Evolutionary conservation across 2,113 vertebrate species (phyloP), one percentile per base, ranked within the genome.

Genomic region (Calypte anna): DNA sequence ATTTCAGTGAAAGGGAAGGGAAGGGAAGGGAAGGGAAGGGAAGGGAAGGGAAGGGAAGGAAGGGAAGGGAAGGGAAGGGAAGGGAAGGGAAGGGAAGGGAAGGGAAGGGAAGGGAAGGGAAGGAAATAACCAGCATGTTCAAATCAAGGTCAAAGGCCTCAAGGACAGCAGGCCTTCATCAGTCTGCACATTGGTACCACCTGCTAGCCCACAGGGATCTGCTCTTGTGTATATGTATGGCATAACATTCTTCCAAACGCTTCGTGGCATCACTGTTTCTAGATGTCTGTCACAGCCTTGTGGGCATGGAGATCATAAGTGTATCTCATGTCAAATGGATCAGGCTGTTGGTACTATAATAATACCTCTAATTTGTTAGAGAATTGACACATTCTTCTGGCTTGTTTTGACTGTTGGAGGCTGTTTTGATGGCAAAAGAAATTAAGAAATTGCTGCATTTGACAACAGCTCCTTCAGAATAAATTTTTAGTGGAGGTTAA

Each of bases 381-480:
- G 10, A 33, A 53, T 25, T 70, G 7, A 50, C 61, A 6, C 2
- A 0, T 0, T 7, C 10, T 36, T 59, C 28, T 40, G 4, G 2
- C 57, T 79, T 66, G 14, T 6, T 63, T 90, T 86, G 24, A 59
- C 14, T 91, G 61, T 27, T 74, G 68, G 9, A 62, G 6, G 9
- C 50, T 38, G 10, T 14, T 82, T 68, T 62, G 40, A 31, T 64
- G 25, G 30, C 7, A 62, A 33, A 82, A 80, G 19, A 53, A 80
- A 57, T 40, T 30, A 55, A 82, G 40, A 86, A 67, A 6, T 11
- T 38, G 4, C 0, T 61, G 15, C 8, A 59, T 82, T 62, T 69
- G 33, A 50, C 8, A 91, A 8, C 2, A 6, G 53, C 18, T 64
- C 10, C 4, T 69, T 91, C 54, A 51, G 20, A 75, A 82, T 6